These are phyloP conservation scores for Arctia plantaginis DNA, from an alignment of 2,888 invertebrate species.

Conservation along the genomic window DNA sequence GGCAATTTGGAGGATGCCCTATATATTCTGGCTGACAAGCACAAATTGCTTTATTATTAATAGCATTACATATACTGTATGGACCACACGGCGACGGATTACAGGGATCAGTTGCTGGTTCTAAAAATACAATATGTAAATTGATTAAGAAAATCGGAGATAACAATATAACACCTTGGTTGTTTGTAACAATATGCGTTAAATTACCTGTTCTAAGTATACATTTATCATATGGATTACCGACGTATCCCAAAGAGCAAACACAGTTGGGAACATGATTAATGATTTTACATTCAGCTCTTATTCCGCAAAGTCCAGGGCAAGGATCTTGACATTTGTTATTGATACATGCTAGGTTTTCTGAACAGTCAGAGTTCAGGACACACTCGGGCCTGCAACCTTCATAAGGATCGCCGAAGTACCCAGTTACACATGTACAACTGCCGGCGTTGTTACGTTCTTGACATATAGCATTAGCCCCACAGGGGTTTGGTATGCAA, in stretches of 20 bases:
- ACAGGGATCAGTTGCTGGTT: constrained; percentile 88
- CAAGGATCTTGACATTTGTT: constrained; percentile 91
- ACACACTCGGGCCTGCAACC: constrained; percentile 91
- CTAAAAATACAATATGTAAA: constrained; percentile 36
- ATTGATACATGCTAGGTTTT: constrained; percentile 88
- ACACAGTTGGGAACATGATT: constrained; percentile 92
- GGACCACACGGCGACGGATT: constrained; percentile 92
- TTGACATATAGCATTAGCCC: constrained; percentile 89
- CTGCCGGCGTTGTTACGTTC: constrained; percentile 89
- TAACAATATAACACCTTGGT: neutral
- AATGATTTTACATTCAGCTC: constrained; percentile 91
- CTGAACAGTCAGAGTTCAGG: constrained; percentile 89
- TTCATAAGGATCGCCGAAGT: constrained; percentile 90
- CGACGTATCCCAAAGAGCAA: constrained; percentile 88
- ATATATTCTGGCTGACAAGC: constrained; percentile 89
- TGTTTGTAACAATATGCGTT: neutral
- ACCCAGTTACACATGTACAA: constrained; percentile 90
- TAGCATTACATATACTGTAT: constrained; percentile 89
- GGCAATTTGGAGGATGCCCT: constrained; percentile 91
- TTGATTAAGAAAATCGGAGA: neutral
- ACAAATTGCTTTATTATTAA: constrained; percentile 89
- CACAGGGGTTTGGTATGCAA: constrained; percentile 89
- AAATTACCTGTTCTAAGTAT: constrained; percentile 71
- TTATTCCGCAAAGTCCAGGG: constrained; percentile 91
- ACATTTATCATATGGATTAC: constrained; percentile 89